Percentiles rank a stretch among this genome's conserved stretches.
phyloP scores from a whole-genome alignment of 1,140 invertebrate species.

The Drosophila neocordata region DNA sequence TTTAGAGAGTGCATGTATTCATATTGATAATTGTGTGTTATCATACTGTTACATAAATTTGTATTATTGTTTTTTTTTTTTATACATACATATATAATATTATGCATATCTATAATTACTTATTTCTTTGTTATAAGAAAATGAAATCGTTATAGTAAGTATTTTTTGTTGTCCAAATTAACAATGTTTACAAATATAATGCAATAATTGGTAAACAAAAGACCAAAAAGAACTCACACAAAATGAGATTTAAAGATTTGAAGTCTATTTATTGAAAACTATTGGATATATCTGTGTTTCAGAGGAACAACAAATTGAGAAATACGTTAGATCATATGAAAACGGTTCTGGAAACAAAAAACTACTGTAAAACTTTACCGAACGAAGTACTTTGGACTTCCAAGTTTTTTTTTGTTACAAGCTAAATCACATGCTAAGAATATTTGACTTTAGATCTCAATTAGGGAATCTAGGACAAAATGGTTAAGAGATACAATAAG shows the following conservation, averaged over 20 bases:
- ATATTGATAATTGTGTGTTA: constrained; percentile 48
- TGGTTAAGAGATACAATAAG: too few species aligned
- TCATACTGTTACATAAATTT: constrained; percentile 53
- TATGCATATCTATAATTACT: neutral
- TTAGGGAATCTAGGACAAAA: too few species aligned
- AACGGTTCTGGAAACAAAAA: too few species aligned
- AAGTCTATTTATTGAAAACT: too few species aligned
- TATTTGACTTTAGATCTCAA: too few species aligned
- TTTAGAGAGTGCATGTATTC: constrained; percentile 7
- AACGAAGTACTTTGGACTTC: too few species aligned
- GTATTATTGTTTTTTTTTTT: constrained; percentile 39
- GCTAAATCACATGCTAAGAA: too few species aligned
- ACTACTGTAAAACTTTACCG: too few species aligned
- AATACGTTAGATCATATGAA: too few species aligned
- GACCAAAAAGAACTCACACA: neutral
- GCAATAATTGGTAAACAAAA: neutral
- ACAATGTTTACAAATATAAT: neutral
- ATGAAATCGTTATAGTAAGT: neutral
- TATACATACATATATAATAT: neutral
- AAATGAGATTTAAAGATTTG: neutral
- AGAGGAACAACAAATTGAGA: too few species aligned
- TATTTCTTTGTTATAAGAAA: constrained; percentile 5
- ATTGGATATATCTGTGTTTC: too few species aligned
- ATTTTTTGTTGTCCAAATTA: neutral
- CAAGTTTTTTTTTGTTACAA: too few species aligned